These are phyloP conservation scores for Pseudomyrmex sp. DNA, from an alignment of 1,140 invertebrate genomes.

Conservation along the genomic window DNA sequence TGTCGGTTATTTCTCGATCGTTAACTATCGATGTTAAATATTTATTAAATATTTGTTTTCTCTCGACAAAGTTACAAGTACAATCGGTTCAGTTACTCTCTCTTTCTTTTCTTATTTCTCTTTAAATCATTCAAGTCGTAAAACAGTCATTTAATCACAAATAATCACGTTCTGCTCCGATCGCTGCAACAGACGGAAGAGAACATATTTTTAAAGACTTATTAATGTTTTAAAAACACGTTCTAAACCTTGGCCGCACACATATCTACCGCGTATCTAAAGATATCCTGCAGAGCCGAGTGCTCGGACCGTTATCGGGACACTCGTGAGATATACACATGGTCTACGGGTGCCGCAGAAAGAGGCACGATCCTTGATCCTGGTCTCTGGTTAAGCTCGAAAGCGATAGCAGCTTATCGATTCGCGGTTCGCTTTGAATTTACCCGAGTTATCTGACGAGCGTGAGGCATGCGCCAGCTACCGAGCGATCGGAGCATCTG, in stretches of 20 bases:
- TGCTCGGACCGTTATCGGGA: conserved; percentile 66
- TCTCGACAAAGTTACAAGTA: background rate
- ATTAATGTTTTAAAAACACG: conserved; percentile 16
- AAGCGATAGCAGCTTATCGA: conserved; percentile 78
- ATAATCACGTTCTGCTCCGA: background rate
- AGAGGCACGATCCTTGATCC: conserved; percentile 60
- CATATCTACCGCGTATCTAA: background rate
- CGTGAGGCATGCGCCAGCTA: conserved; percentile 73
- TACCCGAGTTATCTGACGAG: conserved; percentile 78
- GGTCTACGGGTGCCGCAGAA: conserved; percentile 24
- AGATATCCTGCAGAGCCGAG: conserved; percentile 23
- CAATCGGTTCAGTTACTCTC: too few relatives aligned
- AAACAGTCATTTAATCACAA: background rate
- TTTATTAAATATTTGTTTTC: background rate
- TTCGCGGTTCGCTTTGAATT: conserved; percentile 78
- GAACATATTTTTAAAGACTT: conserved; percentile 18
- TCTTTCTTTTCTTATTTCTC: too few relatives aligned
- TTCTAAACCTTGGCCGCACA: background rate
- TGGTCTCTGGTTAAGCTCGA: conserved; percentile 68
- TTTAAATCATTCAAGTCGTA: too few relatives aligned
- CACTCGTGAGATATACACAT: conserved; percentile 66
- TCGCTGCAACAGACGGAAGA: background rate
- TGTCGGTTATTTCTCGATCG: too few relatives aligned
- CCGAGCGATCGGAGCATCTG: conserved; percentile 70
- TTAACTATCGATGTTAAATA: background rate